phyloP scores from a whole-genome alignment of 2,113 vertebrate genomes.

The Phylloscopus trochiloides region DNA sequence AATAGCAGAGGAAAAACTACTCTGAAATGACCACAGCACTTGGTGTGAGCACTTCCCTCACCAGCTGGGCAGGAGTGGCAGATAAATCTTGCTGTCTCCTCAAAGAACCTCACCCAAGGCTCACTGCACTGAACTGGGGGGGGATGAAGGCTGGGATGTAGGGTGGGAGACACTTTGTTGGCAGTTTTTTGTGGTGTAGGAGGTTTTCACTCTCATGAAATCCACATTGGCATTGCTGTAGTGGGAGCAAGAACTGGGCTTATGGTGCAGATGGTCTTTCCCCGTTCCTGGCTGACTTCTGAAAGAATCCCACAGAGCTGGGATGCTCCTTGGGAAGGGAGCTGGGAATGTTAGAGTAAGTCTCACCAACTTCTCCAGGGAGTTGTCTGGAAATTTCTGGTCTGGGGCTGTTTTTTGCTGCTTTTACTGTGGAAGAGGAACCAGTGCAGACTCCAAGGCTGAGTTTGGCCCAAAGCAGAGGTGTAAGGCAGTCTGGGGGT shows the following conservation, averaged over 20 bases:
- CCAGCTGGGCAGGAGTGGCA: background rate
- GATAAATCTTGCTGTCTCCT: background rate
- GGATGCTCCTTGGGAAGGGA: background rate
- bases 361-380: background rate
- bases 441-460: background rate
- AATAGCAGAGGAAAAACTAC: background rate
- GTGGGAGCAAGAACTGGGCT: background rate
- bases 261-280: background rate
- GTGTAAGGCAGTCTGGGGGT: background rate
- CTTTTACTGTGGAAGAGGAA: background rate
- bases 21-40: background rate
- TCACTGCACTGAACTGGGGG: background rate
- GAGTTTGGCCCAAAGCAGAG: background rate
- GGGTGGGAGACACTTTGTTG: background rate
- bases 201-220: background rate
- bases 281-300: background rate
- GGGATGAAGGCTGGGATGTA: background rate
- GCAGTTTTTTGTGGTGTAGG: background rate
- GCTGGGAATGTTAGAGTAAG: background rate
- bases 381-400: background rate
- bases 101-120: background rate
- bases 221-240: background rate
- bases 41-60: background rate
- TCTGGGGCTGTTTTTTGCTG: background rate
- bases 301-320: background rate